Evolutionary conservation across 1,140 invertebrate species (phyloP).

Genomic region (Bombus impatiens): DNA sequence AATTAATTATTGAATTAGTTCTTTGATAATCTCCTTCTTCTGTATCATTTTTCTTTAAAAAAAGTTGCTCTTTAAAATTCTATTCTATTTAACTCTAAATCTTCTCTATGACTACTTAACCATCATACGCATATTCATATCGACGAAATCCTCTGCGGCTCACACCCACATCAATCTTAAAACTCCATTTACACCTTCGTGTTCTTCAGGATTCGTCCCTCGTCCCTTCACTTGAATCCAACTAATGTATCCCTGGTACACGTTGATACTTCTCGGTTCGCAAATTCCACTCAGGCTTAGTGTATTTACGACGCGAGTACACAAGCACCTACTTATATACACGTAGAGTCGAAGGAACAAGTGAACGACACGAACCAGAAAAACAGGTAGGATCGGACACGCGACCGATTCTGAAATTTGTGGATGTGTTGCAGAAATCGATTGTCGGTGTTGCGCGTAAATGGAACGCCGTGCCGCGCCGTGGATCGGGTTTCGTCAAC

Average conservation of each 20-base stretch:
- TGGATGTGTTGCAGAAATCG: constrained; percentile 53
- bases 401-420: constrained; percentile 46
- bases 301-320: constrained; percentile 40
- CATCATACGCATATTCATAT: no score
- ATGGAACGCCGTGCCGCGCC: constrained; percentile 37
- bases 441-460: constrained; percentile 46
- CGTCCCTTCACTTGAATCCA: neutral
- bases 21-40: no score
- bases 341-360: neutral
- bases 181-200: neutral
- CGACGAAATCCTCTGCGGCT: no score
- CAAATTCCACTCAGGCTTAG: constrained; percentile 46
- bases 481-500: constrained; percentile 49
- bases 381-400: constrained; percentile 21
- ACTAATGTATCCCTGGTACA: constrained; percentile 12
- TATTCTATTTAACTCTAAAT: neutral
- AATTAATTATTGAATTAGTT: no score
- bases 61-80: neutral
- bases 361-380: constrained; percentile 23
- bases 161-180: no score
- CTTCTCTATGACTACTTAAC: neutral
- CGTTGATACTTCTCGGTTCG: constrained; percentile 49
- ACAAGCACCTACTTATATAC: neutral
- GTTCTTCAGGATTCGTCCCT: neutral
- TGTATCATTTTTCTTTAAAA: neutral